Conservation (phyloP, 2,888 invertebrate genomes). For the Epirrita christyi region DNA sequence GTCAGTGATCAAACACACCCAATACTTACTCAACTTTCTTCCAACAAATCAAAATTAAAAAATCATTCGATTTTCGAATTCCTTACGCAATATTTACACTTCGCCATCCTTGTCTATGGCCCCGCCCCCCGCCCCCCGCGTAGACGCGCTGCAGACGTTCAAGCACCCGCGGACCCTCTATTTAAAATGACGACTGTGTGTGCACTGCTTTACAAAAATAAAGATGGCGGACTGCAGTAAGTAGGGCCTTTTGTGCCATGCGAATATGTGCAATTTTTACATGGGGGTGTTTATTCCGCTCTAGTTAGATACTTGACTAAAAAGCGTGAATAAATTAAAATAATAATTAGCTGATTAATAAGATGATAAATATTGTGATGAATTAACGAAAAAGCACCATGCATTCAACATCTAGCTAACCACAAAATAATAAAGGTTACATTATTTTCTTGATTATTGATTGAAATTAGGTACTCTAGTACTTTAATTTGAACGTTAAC, state of each 20-base stretch:
- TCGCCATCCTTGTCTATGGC: constrained; percentile 64
- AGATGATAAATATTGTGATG: no score
- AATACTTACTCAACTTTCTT: background rate
- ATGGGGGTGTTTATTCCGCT: constrained; percentile 32
- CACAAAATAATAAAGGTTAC: no score
- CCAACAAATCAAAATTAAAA: constrained; percentile 8
- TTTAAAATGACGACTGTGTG: constrained; percentile 60
- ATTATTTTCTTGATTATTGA: no score
- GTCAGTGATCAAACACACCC: no score
- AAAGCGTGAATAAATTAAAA: background rate
- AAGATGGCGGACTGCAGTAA: constrained; percentile 72
- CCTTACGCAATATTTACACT: constrained; percentile 56
- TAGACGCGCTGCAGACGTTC: constrained; percentile 53
- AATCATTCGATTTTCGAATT: constrained; percentile 33
- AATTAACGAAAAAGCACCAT: no score
- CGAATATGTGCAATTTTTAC: constrained; percentile 38
- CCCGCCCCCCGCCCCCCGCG: constrained; percentile 61
- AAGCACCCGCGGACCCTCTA: constrained; percentile 46
- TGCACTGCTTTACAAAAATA: constrained; percentile 77
- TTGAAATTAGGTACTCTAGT: no score
- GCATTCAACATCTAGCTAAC: no score
- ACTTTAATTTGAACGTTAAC: no score
- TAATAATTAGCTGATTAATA: no score
- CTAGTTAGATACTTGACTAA: background rate
- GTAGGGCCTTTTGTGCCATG: constrained; percentile 36